Base-by-base conservation (phyloP, 1,140 invertebrate species). In the Neodiprion pinetum region DNA sequence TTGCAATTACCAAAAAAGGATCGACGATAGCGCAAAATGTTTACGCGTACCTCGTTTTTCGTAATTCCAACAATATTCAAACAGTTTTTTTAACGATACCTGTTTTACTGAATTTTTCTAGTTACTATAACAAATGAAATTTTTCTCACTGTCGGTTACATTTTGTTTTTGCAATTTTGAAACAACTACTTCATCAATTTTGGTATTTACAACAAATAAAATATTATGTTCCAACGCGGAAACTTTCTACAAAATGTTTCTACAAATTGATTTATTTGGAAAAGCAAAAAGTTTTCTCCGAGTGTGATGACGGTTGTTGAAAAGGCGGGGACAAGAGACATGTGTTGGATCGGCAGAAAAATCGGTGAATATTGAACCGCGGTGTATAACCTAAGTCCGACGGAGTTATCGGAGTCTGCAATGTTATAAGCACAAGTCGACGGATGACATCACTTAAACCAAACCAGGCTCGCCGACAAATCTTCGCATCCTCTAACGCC, bases 361-460 rank as follows among this genome's bases (percentile, higher is more conserved):
- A 61, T 61, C 53, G 11, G 53, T 40, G 4, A 61, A 14, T 61
- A 14, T 61, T 61, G 53, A 61, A 61, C 53, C 11, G 53, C 53
- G 53, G 53, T 61, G 53, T 61, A 61, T 8, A 61, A 5, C n/a
- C 53, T 4, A 61, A 12, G 53, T 14, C 53, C n/a, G 8, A 9
- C 11, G 11, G 5, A 17, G 0, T 61, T 8, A 61, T 40, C 28
- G 28, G 1, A 40, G 28, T 40, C 28, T 4, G 28, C 28, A 40
- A 40, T 40, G 5, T 40, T 40, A 40, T 40, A 73, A 74, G 75
- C 67, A 82, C 81, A 86, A 86, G 28, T 40, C 28, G 86, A 87
- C 86, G 86, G 85, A 87, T 88, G 85, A 86, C 84, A 88, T 86
- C 86, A 86, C 84, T 88, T 87, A 88, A 88, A 87, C 83, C 82